Conservation (phyloP, 2,113 vertebrate species). For the human region GRCh38 chr7:114458001-114458500, state of each 20-base stretch:
- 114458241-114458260: neutral
- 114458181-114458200: neutral
- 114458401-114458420: neutral
- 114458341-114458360: neutral
- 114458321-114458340: neutral
- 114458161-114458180: neutral
- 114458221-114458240: neutral
- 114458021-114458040: neutral
- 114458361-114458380: neutral
- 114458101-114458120: constrained; percentile 15
- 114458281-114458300: neutral
- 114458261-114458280: constrained; percentile 5
- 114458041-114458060: constrained; percentile 2
- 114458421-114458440: constrained; percentile 1
- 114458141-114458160: neutral
- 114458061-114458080: constrained; percentile 6
- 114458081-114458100: neutral
- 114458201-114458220: neutral
- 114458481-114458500: neutral
- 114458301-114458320: neutral
- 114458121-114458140: neutral
- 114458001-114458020: constrained; percentile 24
- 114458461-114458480: neutral
- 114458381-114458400: neutral
- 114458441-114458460: neutral